Percentiles rank a stretch among this genome's conserved stretches.
These are phyloP conservation scores for Lacanobia oleracea DNA, from an alignment of 2,888 invertebrate species.

Conservation along the genomic window DNA sequence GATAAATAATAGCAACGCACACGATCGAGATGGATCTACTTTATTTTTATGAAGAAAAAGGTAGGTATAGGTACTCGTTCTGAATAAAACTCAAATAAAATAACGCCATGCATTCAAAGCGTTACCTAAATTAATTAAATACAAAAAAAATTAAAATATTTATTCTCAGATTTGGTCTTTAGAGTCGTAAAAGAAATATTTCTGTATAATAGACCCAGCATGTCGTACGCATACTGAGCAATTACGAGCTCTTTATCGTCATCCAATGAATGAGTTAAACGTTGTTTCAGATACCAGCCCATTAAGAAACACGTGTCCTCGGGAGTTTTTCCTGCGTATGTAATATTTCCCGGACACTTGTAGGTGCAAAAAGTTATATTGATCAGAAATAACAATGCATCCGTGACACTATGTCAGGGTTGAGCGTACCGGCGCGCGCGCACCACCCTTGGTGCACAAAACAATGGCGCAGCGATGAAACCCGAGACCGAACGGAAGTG, in stretches of 20 bases:
- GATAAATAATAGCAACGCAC: slow-evolving; percentile 64
- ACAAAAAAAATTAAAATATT: slow-evolving; percentile 20
- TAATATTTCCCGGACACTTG: slow-evolving; percentile 58
- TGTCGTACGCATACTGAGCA: slow-evolving; percentile 45
- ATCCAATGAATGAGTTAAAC: slow-evolving; percentile 56
- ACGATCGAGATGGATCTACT: slow-evolving; percentile 57
- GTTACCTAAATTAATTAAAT: slow-evolving; percentile 36
- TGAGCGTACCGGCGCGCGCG: slow-evolving; percentile 64
- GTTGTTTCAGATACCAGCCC: slow-evolving; percentile 48
- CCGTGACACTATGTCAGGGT: slow-evolving; percentile 60
- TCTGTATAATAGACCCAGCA: slow-evolving; percentile 55
- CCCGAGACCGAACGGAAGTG: slow-evolving; percentile 88
- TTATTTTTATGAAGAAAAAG: slow-evolving; percentile 35
- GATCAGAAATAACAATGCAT: slow-evolving; percentile 61
- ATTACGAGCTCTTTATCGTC: slow-evolving; percentile 55
- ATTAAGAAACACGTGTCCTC: slow-evolving; percentile 56
- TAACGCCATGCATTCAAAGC: slow-evolving; percentile 17
- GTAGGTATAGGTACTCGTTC: background rate
- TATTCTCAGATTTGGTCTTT: slow-evolving; percentile 19
- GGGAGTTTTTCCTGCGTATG: slow-evolving; percentile 50
- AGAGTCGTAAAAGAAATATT: slow-evolving; percentile 45
- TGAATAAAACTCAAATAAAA: slow-evolving; percentile 24
- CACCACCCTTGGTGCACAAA: slow-evolving; percentile 82
- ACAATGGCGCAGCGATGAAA: slow-evolving; percentile 83
- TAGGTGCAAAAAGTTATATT: slow-evolving; percentile 58